Conservation (phyloP, 2,888 invertebrate genomes). For the Pseudanteris insignis region DNA sequence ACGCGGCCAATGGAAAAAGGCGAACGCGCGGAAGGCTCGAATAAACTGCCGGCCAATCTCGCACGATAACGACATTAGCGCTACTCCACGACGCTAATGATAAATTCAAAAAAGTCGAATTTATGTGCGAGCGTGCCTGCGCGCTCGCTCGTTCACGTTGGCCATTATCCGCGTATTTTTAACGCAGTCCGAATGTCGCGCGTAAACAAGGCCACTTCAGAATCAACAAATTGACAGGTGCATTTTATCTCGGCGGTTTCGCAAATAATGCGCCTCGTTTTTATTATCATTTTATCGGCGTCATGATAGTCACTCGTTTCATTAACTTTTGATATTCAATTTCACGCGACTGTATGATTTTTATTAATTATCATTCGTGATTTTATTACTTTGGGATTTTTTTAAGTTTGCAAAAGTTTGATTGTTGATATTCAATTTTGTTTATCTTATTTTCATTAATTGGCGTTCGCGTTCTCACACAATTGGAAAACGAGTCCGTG, state of each 20-base stretch:
- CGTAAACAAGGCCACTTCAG: slow-evolving; percentile 38
- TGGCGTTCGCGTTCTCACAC: too few relatives aligned
- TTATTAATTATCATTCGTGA: too few relatives aligned
- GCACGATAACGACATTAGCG: slow-evolving; percentile 46
- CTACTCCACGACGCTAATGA: slow-evolving; percentile 41
- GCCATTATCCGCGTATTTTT: slow-evolving; percentile 18
- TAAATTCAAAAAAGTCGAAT: slow-evolving; percentile 40
- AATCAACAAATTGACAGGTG: slow-evolving; percentile 38
- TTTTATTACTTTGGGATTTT: too few relatives aligned
- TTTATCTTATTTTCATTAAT: too few relatives aligned
- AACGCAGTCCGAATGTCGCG: slow-evolving; percentile 28
- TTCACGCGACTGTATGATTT: too few relatives aligned
- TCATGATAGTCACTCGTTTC: slow-evolving; percentile 32
- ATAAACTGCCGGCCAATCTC: slow-evolving; percentile 42
- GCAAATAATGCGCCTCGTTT: slow-evolving; percentile 37
- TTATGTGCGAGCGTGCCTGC: slow-evolving; percentile 27
- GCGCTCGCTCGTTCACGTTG: slow-evolving; percentile 14
- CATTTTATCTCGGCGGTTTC: slow-evolving; percentile 39
- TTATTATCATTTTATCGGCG: slow-evolving; percentile 32
- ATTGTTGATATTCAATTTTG: not conserved
- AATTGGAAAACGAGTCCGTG: too few relatives aligned
- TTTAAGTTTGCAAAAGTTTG: too few relatives aligned
- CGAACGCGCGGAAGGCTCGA: slow-evolving; percentile 40
- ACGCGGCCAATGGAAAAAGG: slow-evolving; percentile 43
- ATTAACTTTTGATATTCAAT: slow-evolving; percentile 24